A percentile compares a stretch with the other conserved stretches of the same genome.
Evolutionary conservation across 2,113 vertebrate genomes (phyloP).

Genomic region (Saiga tatarica): DNA sequence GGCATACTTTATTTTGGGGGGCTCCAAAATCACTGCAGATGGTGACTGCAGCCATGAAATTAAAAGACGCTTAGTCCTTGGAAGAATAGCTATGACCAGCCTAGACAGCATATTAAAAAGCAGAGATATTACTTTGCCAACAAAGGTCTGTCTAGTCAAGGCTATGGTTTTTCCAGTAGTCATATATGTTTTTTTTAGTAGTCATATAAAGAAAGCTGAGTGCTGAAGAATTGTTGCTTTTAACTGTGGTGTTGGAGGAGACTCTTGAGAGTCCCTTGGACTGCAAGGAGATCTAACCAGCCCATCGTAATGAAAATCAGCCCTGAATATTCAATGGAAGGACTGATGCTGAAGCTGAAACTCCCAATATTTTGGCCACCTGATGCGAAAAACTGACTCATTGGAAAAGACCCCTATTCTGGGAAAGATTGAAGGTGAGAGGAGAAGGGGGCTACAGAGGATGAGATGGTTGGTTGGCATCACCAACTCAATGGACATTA

Average conservation of each 20-base stretch:
- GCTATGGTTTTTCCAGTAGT: not conserved
- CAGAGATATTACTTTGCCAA: not conserved
- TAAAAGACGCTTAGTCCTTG: not conserved
- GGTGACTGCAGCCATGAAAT: not conserved
- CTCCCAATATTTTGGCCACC: not conserved
- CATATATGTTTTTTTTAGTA: not conserved
- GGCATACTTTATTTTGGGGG: not conserved
- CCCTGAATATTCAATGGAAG: not conserved
- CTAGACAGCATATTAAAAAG: not conserved
- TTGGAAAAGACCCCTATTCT: not conserved
- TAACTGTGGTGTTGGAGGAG: not conserved
- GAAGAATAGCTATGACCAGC: not conserved
- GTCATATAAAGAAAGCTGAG: not conserved
- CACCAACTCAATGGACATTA: not conserved
- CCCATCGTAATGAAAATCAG: not conserved
- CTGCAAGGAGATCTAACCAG: not conserved
- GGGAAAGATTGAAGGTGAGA: not conserved
- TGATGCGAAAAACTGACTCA: not conserved
- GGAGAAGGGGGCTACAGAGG: not conserved
- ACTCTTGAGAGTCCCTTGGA: not conserved
- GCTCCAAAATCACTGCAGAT: not conserved
- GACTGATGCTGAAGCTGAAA: not conserved
- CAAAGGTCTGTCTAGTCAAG: not conserved
- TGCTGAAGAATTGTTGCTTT: not conserved
- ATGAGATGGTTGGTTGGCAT: not conserved